Base-by-base conservation (phyloP, 2,888 invertebrate species). In the Tenthredo amoena region DNA sequence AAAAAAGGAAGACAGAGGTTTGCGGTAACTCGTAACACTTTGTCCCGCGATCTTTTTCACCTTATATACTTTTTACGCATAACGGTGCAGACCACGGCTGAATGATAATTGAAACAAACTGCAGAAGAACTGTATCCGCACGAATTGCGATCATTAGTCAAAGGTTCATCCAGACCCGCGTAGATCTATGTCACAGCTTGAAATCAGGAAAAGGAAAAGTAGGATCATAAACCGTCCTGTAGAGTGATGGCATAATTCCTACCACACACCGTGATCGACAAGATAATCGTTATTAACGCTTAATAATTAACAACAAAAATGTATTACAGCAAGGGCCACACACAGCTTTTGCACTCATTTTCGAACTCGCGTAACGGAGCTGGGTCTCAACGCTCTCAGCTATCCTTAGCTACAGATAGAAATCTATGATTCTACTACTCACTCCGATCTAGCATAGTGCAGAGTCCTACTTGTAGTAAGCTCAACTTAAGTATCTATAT, bases 101-200 rank as follows among this genome's bases (percentile, higher is more conserved):
- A 72, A 72, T 40, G 72, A 34, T 72, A 72, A 72, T 72, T 72
- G 72, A 72, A 72, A 72, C 37, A 72, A 72, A 72, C 72, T 72
- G 37, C 40, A 18, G 2, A 72, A 72, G 26, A 62, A 62, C 18
- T 62, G n/a, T 62, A 50, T 50, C 50, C 18, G 18, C 18, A 50
- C 10, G 62, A 21, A 62, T 62, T 7, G 21, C 26, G 62, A 26
- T 62, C 62, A 62, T 62, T 26, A 50, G 50, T 50, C 50, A 50
- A 50, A 50, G 18, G 50, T 18, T 6, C 50, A n/a, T 50, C 50
- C 50, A n/a, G 18, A 18, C 18, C 6, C 50, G 18, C 18, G 18
- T 6, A 50, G 50, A 50, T 50, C 50, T 50, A 50, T 50, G 50
- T 18, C 50, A 50, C 50, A 50, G 50, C 18, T n/a, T 50, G 18